These are phyloP conservation scores for Eretmocerus hayati DNA, from an alignment of 2,888 invertebrate genomes.

Conservation along the genomic window DNA sequence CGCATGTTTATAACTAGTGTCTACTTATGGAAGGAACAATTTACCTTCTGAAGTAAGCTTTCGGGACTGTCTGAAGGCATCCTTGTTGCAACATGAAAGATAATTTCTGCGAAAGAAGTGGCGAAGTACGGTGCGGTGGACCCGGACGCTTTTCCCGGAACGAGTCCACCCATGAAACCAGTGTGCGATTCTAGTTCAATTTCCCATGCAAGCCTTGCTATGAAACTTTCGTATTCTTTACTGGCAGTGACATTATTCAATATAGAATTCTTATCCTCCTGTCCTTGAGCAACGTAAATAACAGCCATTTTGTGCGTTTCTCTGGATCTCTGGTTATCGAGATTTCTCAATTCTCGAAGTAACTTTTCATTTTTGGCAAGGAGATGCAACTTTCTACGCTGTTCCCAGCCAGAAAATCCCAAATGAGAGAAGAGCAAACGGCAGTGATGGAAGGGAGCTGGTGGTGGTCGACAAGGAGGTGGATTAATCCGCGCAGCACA, in stretches of 20 bases:
- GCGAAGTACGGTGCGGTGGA: slow-evolving; percentile 92
- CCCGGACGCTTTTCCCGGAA: slow-evolving; percentile 84
- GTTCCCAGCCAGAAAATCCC: slow-evolving; percentile 85
- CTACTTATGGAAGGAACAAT: no score
- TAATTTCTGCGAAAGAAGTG: slow-evolving; percentile 85
- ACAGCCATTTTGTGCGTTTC: slow-evolving; percentile 96
- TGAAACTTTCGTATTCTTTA: slow-evolving; percentile 82
- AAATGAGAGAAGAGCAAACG: slow-evolving; percentile 85
- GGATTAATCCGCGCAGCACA: slow-evolving; percentile 49
- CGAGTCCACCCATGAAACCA: slow-evolving; percentile 90
- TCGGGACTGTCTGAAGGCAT: slow-evolving; percentile 90
- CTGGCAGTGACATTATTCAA: slow-evolving; percentile 86
- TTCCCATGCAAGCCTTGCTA: slow-evolving; percentile 69
- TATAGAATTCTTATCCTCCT: slow-evolving; percentile 94
- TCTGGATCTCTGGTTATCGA: slow-evolving; percentile 85
- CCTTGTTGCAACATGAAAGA: slow-evolving; percentile 96
- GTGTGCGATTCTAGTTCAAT: slow-evolving; percentile 90
- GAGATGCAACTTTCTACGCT: slow-evolving; percentile 75
- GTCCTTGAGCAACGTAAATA: slow-evolving; percentile 95
- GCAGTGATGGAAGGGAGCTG: slow-evolving; percentile 73
- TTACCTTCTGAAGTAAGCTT: slow-evolving; percentile 80
- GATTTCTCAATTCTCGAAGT: slow-evolving; percentile 81
- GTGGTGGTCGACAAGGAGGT: slow-evolving; percentile 50
- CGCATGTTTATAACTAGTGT: no score
- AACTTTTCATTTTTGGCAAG: slow-evolving; percentile 83